These are phyloP conservation scores for Malurus elegans DNA, from an alignment of 2,113 vertebrate species.

Conservation along the genomic window DNA sequence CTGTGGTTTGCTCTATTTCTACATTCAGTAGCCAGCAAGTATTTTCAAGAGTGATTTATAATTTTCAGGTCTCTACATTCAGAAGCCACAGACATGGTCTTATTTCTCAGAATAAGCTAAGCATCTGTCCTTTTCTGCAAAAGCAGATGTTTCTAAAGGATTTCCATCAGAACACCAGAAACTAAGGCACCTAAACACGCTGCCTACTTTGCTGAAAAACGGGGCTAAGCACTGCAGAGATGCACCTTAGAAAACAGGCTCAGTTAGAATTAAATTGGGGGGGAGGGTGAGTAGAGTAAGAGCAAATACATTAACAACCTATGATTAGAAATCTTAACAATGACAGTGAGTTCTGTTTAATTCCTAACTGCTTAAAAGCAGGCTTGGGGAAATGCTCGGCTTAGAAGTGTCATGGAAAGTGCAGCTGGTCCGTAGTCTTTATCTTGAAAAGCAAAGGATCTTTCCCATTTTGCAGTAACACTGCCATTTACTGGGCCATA, in stretches of 20 bases:
- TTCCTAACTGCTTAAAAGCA: conserved; percentile 60
- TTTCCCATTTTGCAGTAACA: conserved; percentile 64
- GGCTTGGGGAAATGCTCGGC: conserved; percentile 33
- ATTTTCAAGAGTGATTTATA: background rate
- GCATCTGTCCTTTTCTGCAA: background rate
- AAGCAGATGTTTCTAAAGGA: conserved; percentile 8
- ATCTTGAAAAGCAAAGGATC: conserved; percentile 71
- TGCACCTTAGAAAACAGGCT: conserved; percentile 36
- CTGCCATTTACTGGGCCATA: conserved; percentile 70
- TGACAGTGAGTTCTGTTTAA: conserved; percentile 54
- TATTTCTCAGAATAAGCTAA: conserved; percentile 7
- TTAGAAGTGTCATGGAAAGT: conserved; percentile 67
- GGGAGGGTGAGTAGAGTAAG: background rate
- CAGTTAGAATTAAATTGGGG: background rate
- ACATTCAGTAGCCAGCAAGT: conserved; percentile 1
- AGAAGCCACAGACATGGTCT: background rate
- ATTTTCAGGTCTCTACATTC: background rate
- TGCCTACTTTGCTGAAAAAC: background rate
- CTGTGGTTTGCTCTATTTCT: conserved; percentile 33
- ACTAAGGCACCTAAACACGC: background rate
- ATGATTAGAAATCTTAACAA: conserved; percentile 53
- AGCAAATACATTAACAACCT: conserved; percentile 48
- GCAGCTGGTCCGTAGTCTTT: conserved; percentile 70
- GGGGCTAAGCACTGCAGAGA: background rate
- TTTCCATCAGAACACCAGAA: background rate